phyloP scores from a whole-genome alignment of 1,140 invertebrate genomes.

The Drosophila saltans region DNA sequence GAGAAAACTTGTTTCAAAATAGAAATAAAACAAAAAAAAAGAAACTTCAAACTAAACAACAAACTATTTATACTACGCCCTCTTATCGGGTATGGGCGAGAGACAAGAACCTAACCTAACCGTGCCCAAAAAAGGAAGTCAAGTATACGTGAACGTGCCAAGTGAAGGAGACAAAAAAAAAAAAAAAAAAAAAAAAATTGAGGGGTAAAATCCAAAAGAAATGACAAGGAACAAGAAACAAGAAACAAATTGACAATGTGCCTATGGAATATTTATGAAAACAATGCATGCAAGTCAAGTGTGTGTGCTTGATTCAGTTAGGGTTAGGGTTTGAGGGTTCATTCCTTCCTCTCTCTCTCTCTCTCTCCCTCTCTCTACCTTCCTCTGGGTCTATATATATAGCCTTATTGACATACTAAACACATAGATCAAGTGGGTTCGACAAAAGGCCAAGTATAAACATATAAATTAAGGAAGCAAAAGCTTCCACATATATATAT shows the following conservation, averaged over 20 bases:
- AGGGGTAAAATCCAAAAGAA: neutral
- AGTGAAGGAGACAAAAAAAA: slow-evolving; percentile 9
- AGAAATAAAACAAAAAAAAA: neutral
- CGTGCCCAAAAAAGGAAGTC: slow-evolving; percentile 12
- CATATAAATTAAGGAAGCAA: slow-evolving; percentile 48
- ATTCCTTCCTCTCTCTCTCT: neutral
- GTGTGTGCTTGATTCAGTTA: slow-evolving; percentile 15
- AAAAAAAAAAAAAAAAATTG: neutral
- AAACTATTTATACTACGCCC: neutral
- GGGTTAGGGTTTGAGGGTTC: neutral
- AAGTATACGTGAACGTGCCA: slow-evolving; percentile 19
- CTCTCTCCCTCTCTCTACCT: slow-evolving; percentile 1
- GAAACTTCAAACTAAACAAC: neutral
- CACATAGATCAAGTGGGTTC: slow-evolving; percentile 66
- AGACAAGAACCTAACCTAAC: slow-evolving; percentile 8
- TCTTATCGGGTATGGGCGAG: neutral
- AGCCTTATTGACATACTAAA: slow-evolving; percentile 74
- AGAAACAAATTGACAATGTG: slow-evolving; percentile 20
- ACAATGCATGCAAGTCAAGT: slow-evolving; percentile 72
- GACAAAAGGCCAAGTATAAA: slow-evolving; percentile 61
- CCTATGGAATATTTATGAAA: slow-evolving; percentile 54
- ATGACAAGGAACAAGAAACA: slow-evolving; percentile 24
- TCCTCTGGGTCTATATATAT: slow-evolving; percentile 37
- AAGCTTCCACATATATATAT: slow-evolving; percentile 5
- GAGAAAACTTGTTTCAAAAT: neutral